Evolutionary conservation across 2,888 invertebrate species (phyloP), one percentile per base, ranked within the genome.

Genomic region (Tinea semifulvella): DNA sequence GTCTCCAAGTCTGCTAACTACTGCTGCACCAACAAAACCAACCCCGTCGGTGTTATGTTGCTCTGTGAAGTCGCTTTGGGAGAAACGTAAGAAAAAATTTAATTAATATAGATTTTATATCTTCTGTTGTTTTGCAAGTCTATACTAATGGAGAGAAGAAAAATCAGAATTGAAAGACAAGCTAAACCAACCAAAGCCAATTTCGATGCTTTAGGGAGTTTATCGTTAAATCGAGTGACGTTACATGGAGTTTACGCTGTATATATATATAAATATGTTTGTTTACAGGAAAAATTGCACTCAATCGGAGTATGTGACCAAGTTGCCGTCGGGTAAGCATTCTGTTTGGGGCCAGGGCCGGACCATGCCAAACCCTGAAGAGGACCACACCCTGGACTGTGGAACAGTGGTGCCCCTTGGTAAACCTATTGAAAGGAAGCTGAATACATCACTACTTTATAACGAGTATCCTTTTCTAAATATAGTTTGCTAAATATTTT

Each of bases 1-100:
- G 97, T 98, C 1, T 94, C 96, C 5, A 99, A 99, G 68, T 96
- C 96, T 0, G 98, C 98, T 6, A 98, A 98, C 74, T 98, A 98
- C 70, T 98, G 98, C 74, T 88, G 85, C 61, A 91, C 96, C 2
- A 87, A 79, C 52, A 79, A 76, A 8, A 57, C 63, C 16, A 88
- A 87, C 63, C 85, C 90, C 1, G 86, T 86, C n/a, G 98, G 97
- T 19, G 68, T 98, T 28, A 61, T 99, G 76, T 61, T 99, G 57
- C 84, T 99, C 0, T 97, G 96, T 63, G 98, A 99, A 64, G 98
- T 96, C 2, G 98, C 98, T 1, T 84, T 98, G 2, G 98, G 98
- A 35, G 88, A 93, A 49, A 95, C 91, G 94, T 91, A 74, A 84
- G 89, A 8, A 22, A 8, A 7, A n/a, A 7, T 22, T 22, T 7